These are phyloP conservation scores for Tenthredo amoena DNA, from an alignment of 2,888 invertebrate genomes.

Conservation along the genomic window DNA sequence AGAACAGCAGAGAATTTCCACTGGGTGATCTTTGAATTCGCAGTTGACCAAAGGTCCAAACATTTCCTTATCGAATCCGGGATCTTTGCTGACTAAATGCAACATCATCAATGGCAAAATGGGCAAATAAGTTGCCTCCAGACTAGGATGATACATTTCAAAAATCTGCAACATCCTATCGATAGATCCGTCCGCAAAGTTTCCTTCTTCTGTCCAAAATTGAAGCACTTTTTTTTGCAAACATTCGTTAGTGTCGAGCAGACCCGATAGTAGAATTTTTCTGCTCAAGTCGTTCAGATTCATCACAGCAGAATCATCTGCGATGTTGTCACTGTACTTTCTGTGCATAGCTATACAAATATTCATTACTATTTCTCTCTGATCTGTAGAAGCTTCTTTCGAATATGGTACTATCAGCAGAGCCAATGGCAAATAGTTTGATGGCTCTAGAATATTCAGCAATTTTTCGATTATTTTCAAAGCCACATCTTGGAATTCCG, in stretches of 20 bases:
- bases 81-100: constrained; percentile 75
- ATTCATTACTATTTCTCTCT: constrained; percentile 73
- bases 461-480: constrained; percentile 66
- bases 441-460: constrained; percentile 57
- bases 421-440: constrained; percentile 61
- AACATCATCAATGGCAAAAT: constrained; percentile 82
- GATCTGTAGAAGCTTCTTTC: constrained; percentile 60
- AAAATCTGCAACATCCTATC: constrained; percentile 81
- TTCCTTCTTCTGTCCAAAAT: constrained; percentile 80
- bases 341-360: constrained; percentile 75
- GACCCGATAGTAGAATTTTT: constrained; percentile 77
- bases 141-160: constrained; percentile 80
- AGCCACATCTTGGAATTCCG: constrained; percentile 63
- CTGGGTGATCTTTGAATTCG: constrained; percentile 79
- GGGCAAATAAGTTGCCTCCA: constrained; percentile 81
- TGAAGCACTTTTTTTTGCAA: constrained; percentile 79
- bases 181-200: constrained; percentile 78
- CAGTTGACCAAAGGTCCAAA: constrained; percentile 82
- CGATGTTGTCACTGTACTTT: constrained; percentile 61
- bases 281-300: constrained; percentile 68
- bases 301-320: constrained; percentile 57
- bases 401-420: constrained; percentile 61
- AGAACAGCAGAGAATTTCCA: constrained; percentile 75
- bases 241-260: constrained; percentile 78
- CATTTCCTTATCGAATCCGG: constrained; percentile 79